phyloP scores from a whole-genome alignment of 2,888 invertebrate genomes.

The Amphipoea lucens region DNA sequence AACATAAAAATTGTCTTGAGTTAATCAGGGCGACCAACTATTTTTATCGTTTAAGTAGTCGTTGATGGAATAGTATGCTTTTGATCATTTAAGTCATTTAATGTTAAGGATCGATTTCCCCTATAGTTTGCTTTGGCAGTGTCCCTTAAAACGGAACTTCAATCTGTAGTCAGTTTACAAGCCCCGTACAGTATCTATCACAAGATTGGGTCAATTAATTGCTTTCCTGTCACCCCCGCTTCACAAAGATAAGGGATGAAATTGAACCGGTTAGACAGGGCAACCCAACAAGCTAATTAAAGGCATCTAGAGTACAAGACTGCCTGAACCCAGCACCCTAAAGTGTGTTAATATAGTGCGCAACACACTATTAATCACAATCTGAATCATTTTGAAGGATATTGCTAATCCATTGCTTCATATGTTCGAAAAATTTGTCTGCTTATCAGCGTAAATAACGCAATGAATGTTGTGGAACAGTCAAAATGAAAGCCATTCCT shows the following conservation, averaged over 20 bases:
- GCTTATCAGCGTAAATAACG: not conserved
- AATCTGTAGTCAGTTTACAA: slow-evolving; percentile 34
- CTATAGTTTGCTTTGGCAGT: not conserved
- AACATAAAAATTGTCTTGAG: no score
- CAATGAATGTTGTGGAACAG: not conserved
- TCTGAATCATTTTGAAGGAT: not conserved
- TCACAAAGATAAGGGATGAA: slow-evolving; percentile 41
- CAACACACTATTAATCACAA: not conserved
- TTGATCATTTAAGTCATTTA: not conserved
- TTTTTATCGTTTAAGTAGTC: no score
- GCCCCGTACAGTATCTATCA: slow-evolving; percentile 35
- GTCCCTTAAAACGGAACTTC: slow-evolving; percentile 10
- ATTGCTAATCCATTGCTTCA: not conserved
- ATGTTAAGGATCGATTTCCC: not conserved
- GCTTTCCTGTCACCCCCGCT: slow-evolving; percentile 49
- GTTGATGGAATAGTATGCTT: no score
- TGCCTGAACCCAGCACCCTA: not conserved
- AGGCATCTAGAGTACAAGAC: slow-evolving; percentile 2
- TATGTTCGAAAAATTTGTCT: not conserved
- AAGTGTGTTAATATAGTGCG: not conserved
- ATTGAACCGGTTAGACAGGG: slow-evolving; percentile 31
- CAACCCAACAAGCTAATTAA: slow-evolving; percentile 33
- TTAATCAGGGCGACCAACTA: no score
- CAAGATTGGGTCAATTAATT: slow-evolving; percentile 56
- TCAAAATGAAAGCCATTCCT: not conserved